Evolutionary conservation across 2,888 invertebrate species (phyloP).

Genomic region (Aleiodes testaceus): DNA sequence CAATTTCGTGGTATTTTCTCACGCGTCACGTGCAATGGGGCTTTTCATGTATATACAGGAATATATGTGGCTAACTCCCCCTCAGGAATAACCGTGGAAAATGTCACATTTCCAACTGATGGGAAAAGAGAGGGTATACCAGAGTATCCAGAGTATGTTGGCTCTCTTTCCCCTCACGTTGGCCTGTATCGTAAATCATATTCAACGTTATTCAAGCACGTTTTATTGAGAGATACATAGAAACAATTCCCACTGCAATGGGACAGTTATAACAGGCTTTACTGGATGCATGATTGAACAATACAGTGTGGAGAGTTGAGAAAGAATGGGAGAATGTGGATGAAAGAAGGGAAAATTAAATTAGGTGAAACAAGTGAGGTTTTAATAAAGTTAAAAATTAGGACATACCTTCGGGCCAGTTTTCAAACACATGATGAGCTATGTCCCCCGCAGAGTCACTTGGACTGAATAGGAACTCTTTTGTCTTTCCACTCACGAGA

Average conservation of each 20-base stretch:
- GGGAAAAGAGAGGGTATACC: conserved; percentile 27
- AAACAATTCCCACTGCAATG: conserved; percentile 9
- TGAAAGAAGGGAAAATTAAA: not conserved
- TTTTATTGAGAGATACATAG: conserved; percentile 8
- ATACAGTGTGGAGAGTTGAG: not conserved
- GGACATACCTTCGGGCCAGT: conserved; percentile 96
- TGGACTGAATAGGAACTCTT: conserved; percentile 98
- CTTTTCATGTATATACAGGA: conserved; percentile 22
- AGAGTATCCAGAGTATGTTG: conserved; percentile 22
- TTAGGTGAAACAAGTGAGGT: conserved; percentile 7
- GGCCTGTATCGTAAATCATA: conserved; percentile 12
- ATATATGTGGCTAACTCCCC: conserved; percentile 3
- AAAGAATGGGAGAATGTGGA: not conserved
- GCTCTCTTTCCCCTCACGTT: not conserved
- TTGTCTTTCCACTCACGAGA: conserved; percentile 98
- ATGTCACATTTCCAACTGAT: conserved; percentile 26
- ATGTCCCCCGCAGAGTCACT: conserved; percentile 98
- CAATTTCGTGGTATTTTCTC: conserved; percentile 18
- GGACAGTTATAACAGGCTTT: conserved; percentile 1
- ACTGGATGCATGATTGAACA: conserved; percentile 7
- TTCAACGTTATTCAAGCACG: conserved; percentile 15
- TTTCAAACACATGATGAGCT: conserved; percentile 98
- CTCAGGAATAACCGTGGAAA: conserved; percentile 10
- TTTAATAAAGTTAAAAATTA: conserved; percentile 21
- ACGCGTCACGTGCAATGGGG: conserved; percentile 23